A percentile compares a stretch with the other conserved stretches of the same genome.
These are phyloP conservation scores for Lemur catta DNA, from an alignment of 2,797 vertebrate species.

Conservation along the genomic window DNA sequence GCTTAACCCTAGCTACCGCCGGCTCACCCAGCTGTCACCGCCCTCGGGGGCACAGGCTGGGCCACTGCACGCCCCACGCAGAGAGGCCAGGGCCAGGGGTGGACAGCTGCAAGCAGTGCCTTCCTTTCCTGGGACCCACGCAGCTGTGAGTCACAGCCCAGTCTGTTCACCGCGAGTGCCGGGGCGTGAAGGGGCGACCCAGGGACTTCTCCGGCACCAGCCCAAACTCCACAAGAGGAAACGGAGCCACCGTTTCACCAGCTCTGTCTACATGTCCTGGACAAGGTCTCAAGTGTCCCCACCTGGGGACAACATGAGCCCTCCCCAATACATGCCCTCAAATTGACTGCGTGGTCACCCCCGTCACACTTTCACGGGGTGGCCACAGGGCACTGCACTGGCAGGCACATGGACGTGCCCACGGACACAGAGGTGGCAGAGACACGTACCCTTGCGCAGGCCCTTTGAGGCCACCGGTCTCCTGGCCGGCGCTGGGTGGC, in stretches of 20 bases:
- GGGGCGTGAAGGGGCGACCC: no score
- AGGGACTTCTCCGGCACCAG: not conserved
- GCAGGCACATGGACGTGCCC: accelerated
- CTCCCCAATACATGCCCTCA: accelerated
- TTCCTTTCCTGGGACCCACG: no score
- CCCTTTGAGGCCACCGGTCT: conserved; percentile 81
- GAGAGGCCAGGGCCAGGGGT: not conserved
- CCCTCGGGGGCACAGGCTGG: not conserved
- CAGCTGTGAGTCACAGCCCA: not conserved
- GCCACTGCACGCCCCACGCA: not conserved
- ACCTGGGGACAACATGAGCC: accelerated
- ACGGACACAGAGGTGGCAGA: not conserved
- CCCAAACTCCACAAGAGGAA: not conserved
- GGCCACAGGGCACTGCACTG: not conserved
- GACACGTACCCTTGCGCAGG: conserved; percentile 81
- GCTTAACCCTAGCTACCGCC: accelerated
- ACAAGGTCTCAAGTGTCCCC: not conserved
- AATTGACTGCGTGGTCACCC: not conserved
- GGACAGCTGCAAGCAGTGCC: not conserved
- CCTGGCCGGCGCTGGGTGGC: conserved; percentile 61
- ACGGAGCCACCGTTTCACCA: not conserved
- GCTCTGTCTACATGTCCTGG: not conserved
- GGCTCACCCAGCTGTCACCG: not conserved
- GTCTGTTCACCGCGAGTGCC: not conserved
- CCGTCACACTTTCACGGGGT: not conserved